Percentiles rank a stretch among this genome's conserved stretches.
phyloP scores from a whole-genome alignment of 2,888 invertebrate species.

The Drosophila bunnanda region DNA sequence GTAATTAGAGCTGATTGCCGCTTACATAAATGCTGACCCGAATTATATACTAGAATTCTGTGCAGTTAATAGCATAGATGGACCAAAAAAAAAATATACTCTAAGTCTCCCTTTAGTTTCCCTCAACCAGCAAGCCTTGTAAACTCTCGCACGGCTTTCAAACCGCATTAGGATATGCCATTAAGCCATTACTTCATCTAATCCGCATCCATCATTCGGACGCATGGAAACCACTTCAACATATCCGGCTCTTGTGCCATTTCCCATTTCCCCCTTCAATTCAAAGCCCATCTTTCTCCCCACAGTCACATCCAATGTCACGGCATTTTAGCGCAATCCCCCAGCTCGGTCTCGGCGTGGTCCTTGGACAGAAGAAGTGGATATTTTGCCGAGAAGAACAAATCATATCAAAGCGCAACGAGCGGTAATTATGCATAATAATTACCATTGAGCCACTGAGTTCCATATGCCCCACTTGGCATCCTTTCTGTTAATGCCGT shows the following conservation, averaged over 20 bases:
- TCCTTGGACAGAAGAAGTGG: slow-evolving; percentile 64
- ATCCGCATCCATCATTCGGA: slow-evolving; percentile 21
- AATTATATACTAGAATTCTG: not conserved
- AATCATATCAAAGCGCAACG: slow-evolving; percentile 62
- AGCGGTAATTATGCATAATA: slow-evolving; percentile 74
- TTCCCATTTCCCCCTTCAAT: slow-evolving; percentile 16
- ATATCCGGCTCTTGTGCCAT: slow-evolving; percentile 16
- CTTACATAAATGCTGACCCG: not conserved
- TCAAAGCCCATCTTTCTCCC: slow-evolving; percentile 31
- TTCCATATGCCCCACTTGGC: slow-evolving; percentile 17
- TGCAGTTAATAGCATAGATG: not conserved
- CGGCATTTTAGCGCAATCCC: slow-evolving; percentile 47
- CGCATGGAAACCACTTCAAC: slow-evolving; percentile 35
- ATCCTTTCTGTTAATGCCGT: not conserved
- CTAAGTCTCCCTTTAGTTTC: not conserved
- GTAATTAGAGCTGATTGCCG: slow-evolving; percentile 1
- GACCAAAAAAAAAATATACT: not conserved
- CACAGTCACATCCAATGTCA: slow-evolving; percentile 47
- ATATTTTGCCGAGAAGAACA: slow-evolving; percentile 21
- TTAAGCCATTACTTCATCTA: slow-evolving; percentile 18
- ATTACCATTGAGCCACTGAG: slow-evolving; percentile 49
- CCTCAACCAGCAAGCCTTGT: not conserved
- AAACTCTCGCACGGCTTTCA: not conserved
- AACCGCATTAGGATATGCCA: slow-evolving; percentile 14
- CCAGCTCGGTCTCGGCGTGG: slow-evolving; percentile 21